phyloP scores from a whole-genome alignment of 1,140 invertebrate genomes.

The Neodiprion lecontei region DNA sequence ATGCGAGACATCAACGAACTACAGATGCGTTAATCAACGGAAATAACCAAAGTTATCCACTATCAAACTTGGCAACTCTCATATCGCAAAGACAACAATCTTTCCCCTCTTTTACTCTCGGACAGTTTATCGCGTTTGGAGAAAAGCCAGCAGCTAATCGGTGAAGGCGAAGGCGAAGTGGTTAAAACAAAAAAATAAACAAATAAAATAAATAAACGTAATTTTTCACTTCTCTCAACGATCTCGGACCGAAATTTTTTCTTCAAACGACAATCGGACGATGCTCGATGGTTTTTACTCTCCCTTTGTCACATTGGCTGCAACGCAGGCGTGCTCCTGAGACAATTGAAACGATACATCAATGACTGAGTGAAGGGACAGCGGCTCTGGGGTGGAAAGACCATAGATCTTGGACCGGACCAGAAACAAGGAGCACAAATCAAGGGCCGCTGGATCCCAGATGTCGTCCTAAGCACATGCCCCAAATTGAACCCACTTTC shows the following conservation, averaged over 20 bases:
- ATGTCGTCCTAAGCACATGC: neutral
- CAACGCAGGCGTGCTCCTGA: conserved; percentile 17
- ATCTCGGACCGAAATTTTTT: too few species aligned
- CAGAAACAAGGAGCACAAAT: neutral
- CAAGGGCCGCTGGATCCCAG: neutral
- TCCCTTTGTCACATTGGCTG: conserved; percentile 15
- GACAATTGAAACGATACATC: conserved; percentile 39
- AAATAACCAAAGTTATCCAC: neutral
- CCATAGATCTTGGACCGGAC: neutral
- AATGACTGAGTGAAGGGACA: conserved; percentile 21
- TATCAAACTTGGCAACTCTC: neutral
- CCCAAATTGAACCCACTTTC: neutral
- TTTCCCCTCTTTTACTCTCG: neutral
- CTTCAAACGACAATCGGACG: too few species aligned
- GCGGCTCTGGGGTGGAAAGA: neutral
- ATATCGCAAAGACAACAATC: neutral
- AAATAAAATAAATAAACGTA: too few species aligned
- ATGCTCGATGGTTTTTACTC: conserved; percentile 25
- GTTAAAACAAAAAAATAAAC: too few species aligned
- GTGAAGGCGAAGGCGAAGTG: too few species aligned
- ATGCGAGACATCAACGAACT: too few species aligned
- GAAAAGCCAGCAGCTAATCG: neutral
- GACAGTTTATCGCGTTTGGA: neutral
- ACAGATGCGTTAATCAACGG: neutral
- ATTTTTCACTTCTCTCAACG: too few species aligned